Evolutionary conservation across 2,888 invertebrate species (phyloP).

Genomic region (Noctua comes): DNA sequence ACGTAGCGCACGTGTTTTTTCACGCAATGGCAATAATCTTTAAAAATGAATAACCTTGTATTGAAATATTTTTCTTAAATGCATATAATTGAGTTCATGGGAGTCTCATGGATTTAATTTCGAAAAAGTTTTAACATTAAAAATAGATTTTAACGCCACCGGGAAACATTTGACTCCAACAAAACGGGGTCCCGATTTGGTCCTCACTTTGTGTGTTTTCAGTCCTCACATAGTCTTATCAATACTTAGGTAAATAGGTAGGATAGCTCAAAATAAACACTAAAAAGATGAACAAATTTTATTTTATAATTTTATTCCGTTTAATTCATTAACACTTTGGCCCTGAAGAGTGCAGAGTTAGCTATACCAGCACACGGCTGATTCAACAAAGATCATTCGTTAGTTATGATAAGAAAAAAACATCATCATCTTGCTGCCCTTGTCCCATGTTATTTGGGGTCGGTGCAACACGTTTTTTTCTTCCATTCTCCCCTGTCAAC

Average conservation of each 20-base stretch:
- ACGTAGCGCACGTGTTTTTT: not conserved
- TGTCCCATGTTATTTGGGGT: too few relatives aligned
- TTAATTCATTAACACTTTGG: not conserved
- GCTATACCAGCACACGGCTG: not conserved
- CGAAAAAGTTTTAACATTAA: not conserved
- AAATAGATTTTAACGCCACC: not conserved
- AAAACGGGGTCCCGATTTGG: not conserved
- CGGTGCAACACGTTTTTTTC: not conserved
- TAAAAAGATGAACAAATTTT: not conserved
- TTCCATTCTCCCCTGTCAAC: not conserved
- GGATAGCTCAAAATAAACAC: not conserved
- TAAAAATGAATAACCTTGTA: not conserved
- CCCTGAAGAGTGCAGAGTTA: not conserved
- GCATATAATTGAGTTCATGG: not conserved
- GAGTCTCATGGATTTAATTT: not conserved
- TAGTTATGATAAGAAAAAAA: not conserved
- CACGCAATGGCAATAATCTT: not conserved
- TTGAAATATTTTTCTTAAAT: not conserved
- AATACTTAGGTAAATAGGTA: not conserved
- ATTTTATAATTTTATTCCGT: not conserved
- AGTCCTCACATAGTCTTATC: not conserved
- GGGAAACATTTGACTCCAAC: not conserved
- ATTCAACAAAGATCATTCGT: not conserved
- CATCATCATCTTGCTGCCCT: not conserved
- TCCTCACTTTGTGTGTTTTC: constrained; percentile 5